phyloP scores from a whole-genome alignment of 2,113 vertebrate species.

The Anhinga rufa region DNA sequence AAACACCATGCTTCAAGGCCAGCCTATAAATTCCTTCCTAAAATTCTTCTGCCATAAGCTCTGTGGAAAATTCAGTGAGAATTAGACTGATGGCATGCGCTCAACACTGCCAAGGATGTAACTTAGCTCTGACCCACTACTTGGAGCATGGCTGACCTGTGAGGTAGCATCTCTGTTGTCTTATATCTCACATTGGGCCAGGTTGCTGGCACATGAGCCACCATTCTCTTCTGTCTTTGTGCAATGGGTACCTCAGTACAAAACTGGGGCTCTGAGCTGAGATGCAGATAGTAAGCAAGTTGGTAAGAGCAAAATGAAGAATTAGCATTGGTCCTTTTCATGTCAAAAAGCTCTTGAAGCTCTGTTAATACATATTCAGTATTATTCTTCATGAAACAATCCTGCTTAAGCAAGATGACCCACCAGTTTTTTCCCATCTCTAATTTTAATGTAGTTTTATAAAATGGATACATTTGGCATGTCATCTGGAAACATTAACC shows the following conservation, averaged over 20 bases:
- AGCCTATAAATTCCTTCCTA: neutral
- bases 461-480: neutral
- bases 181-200: neutral
- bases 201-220: neutral
- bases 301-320: neutral
- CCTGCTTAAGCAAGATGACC: neutral
- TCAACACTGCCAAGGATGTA: neutral
- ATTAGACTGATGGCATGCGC: neutral
- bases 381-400: neutral
- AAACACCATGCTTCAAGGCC: neutral
- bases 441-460: constrained; percentile 24
- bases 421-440: neutral
- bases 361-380: neutral
- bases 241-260: neutral
- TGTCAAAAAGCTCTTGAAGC: neutral
- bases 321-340: neutral
- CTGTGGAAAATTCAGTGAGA: neutral
- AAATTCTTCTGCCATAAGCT: neutral
- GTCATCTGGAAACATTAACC: constrained; percentile 17
- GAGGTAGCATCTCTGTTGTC: neutral
- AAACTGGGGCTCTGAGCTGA: neutral
- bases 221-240: neutral
- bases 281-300: neutral
- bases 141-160: neutral
- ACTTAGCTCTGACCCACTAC: neutral